These are phyloP conservation scores for Orthonyx spaldingii DNA, from an alignment of 2,113 vertebrate species.

Conservation along the genomic window DNA sequence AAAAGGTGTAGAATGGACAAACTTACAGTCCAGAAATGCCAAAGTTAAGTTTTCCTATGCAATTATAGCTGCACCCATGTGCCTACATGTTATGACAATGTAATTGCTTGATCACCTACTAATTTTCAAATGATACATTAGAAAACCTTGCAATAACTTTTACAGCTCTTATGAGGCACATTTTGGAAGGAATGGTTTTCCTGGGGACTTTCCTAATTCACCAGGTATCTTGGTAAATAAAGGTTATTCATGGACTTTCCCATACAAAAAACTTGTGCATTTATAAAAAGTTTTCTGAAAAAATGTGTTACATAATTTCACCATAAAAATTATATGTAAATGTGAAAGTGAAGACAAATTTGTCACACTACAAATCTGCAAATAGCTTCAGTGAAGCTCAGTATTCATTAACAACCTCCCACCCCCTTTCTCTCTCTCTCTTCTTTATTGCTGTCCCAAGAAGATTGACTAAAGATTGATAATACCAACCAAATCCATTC, in stretches of 20 bases:
- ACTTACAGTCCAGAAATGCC: background rate
- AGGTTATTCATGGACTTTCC: background rate
- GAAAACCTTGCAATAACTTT: slow-evolving; percentile 1
- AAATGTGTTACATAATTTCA: background rate
- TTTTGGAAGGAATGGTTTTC: background rate
- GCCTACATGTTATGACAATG: background rate
- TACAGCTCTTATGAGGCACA: background rate
- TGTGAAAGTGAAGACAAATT: background rate
- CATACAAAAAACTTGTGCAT: background rate
- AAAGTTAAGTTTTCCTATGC: background rate
- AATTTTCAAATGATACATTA: background rate
- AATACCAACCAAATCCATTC: background rate
- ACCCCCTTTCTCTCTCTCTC: background rate
- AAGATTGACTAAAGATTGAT: background rate
- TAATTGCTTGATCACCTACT: background rate
- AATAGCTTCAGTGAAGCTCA: background rate
- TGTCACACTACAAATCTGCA: background rate
- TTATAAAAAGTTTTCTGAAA: background rate
- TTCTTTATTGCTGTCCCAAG: background rate
- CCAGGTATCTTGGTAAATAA: background rate
- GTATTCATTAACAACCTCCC: background rate
- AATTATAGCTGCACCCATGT: background rate
- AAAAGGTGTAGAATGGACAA: background rate
- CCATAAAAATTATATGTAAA: background rate
- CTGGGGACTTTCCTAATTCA: background rate